Conservation (phyloP, 92 coral and sea anemone species). For the Palythoa grandiflora region DNA sequence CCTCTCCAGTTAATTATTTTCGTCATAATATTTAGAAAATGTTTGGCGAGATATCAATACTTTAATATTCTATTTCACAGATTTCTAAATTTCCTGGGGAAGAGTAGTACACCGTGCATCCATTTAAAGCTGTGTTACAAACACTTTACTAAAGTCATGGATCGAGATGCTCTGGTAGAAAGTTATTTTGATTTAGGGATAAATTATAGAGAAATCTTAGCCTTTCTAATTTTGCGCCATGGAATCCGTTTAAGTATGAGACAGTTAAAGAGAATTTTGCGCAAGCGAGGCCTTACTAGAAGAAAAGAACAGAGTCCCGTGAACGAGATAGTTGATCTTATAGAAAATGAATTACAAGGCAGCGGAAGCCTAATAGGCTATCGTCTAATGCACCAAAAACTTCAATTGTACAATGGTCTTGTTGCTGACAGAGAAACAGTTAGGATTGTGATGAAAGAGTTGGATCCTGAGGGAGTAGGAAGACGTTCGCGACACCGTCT, state of each 20-base stretch:
- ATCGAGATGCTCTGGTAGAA: slow-evolving; percentile 44
- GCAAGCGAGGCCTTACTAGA: slow-evolving; percentile 46
- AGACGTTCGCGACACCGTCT: slow-evolving; percentile 20
- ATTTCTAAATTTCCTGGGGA: slow-evolving; percentile 3
- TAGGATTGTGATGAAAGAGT: slow-evolving; percentile 34
- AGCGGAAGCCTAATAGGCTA: slow-evolving; percentile 59
- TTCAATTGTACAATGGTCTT: slow-evolving; percentile 51
- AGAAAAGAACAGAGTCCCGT: slow-evolving; percentile 40
- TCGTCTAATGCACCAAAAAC: slow-evolving; percentile 63
- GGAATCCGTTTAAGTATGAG: slow-evolving; percentile 51
- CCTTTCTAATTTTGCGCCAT: slow-evolving; percentile 43
- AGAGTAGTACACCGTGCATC: neutral
- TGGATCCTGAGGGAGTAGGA: slow-evolving; percentile 61
- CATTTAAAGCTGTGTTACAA: neutral
- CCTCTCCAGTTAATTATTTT: slow-evolving; percentile 1
- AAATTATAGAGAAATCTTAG: slow-evolving; percentile 35
- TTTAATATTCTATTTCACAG: neutral
- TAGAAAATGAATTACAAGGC: slow-evolving; percentile 55
- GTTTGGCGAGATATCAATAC: slow-evolving; percentile 4
- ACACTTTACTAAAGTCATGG: slow-evolving; percentile 10
- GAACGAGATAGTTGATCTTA: slow-evolving; percentile 37
- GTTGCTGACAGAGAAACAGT: slow-evolving; percentile 64
- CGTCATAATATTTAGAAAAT: slow-evolving; percentile 8
- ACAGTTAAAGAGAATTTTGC: slow-evolving; percentile 61
- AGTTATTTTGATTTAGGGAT: slow-evolving; percentile 53